Base-by-base conservation (phyloP, 2,113 vertebrate genomes). In the Montifringilla adamsi region DNA sequence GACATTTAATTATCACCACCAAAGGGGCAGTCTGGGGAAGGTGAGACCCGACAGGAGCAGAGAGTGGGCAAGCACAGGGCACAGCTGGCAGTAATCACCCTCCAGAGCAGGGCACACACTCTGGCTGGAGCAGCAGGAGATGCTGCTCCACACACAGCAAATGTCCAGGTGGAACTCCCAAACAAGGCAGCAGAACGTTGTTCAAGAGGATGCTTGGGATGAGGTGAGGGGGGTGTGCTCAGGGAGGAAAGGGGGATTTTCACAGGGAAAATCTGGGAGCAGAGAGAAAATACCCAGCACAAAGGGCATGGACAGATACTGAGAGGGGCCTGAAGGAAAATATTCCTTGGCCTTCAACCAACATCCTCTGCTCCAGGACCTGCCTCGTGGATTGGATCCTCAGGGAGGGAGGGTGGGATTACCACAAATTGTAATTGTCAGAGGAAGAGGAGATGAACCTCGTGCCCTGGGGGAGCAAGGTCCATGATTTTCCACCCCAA, bases 301-400 rank as follows among this genome's bases (percentile, higher is more conserved):
- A 35, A 0, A 3, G 43, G 27, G 43, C 27, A 22, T 1, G 27
- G 63, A 26, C 1, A 2, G 35, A 13, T 3, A 35, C 1, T 0
- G 21, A 39, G 82, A 69, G 28, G 31, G 19, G 53, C 9, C 41
- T 8, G 53, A 9, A 75, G 67, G 23, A 90, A 60, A 41, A 60
- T 22, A 37, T 11, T 60, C 53, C 69, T 82, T 55, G 44, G 66
- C 33, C 33, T 78, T 62, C 64, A 33, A 39, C 4, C 33, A 39
- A 17, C 0, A 1, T 14, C n/a, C 49, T 47, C 44, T 35, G 18
- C 33, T 87, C 53, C 70, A 56, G 70, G 19, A 28, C 3, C 30
- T 72, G 24, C 33, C 33, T 24, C 4, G 4, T 6, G 49, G 43
- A 19, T 55, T 33, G 11, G 31, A 43, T 68, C 69, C 44, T 60